phyloP scores from a whole-genome alignment of 2,888 invertebrate species.

The Trichopria drosophilae region DNA sequence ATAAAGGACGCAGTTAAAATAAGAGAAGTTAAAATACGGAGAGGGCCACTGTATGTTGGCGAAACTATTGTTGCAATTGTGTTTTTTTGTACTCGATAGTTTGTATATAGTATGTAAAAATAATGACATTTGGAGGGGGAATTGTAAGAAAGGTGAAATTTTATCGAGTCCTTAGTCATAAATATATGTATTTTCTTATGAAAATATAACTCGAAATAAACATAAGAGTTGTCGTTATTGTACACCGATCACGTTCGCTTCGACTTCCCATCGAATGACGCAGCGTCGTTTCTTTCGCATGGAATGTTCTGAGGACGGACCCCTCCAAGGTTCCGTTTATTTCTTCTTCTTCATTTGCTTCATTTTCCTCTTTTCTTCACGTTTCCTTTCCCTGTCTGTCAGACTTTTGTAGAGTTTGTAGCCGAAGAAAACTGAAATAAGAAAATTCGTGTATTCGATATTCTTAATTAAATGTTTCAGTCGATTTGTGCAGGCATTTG shows the following conservation, averaged over 20 bases:
- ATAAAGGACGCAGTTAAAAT: too few species aligned
- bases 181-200: slow-evolving; percentile 44
- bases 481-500: slow-evolving; percentile 1
- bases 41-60: too few species aligned
- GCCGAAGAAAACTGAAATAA: slow-evolving; percentile 79
- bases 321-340: slow-evolving; percentile 46
- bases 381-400: slow-evolving; percentile 73
- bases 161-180: slow-evolving; percentile 36
- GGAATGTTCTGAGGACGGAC: background rate
- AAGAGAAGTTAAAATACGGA: too few species aligned
- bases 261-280: slow-evolving; percentile 12
- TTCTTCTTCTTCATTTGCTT: slow-evolving; percentile 83
- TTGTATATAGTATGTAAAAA: too few species aligned
- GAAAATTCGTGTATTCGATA: background rate
- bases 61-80: too few species aligned
- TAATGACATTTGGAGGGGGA: background rate
- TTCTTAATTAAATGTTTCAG: background rate
- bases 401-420: slow-evolving; percentile 82
- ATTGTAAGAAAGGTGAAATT: background rate
- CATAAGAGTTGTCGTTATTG: slow-evolving; percentile 26
- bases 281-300: slow-evolving; percentile 20
- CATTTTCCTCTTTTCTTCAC: slow-evolving; percentile 78
- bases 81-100: too few species aligned
- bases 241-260: slow-evolving; percentile 29
- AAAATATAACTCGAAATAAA: slow-evolving; percentile 38